Percentiles rank a stretch among this genome's conserved stretches.
Evolutionary conservation across 1,140 invertebrate species (phyloP).

Genomic region (Gonioctena quinquepunctata): DNA sequence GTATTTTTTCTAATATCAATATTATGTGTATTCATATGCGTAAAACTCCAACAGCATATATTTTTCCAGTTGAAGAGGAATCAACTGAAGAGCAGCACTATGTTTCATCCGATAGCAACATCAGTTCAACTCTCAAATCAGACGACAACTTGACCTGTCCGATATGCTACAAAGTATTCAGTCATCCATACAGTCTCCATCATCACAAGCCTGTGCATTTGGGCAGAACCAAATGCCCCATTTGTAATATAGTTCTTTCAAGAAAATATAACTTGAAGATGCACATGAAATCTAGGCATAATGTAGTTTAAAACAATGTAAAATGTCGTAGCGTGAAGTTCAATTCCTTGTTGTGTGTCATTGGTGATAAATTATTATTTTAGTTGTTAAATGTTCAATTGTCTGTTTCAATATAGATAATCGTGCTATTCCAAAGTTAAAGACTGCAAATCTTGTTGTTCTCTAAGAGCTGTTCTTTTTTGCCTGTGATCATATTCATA

Average conservation of each 20-base stretch:
- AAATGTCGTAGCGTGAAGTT: no score
- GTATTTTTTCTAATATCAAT: no score
- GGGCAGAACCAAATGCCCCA: constrained; percentile 44
- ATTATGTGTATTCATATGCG: not conserved
- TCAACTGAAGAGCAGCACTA: not conserved
- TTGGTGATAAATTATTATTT: not conserved
- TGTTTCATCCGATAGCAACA: constrained; percentile 1
- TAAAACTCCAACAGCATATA: constrained; percentile 1
- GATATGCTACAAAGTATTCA: constrained; percentile 27
- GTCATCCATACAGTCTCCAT: constrained; percentile 26
- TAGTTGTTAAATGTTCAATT: not conserved
- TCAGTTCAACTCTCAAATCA: constrained; percentile 13
- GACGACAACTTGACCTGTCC: constrained; percentile 19
- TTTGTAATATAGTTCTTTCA: constrained; percentile 43
- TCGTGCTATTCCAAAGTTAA: not conserved
- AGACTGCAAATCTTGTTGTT: not conserved
- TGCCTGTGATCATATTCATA: not conserved
- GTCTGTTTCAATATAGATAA: not conserved
- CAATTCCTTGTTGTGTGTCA: not conserved
- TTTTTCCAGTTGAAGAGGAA: constrained; percentile 24
- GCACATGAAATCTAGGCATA: constrained; percentile 43
- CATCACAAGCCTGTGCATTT: constrained; percentile 36
- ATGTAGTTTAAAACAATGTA: constrained; percentile 6
- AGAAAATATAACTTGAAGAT: constrained; percentile 49
- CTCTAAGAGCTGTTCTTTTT: not conserved